Conservation (phyloP, 37 sponge, comb jelly and placozoan genomes). For the Aphrocallistes beatrix region DNA sequence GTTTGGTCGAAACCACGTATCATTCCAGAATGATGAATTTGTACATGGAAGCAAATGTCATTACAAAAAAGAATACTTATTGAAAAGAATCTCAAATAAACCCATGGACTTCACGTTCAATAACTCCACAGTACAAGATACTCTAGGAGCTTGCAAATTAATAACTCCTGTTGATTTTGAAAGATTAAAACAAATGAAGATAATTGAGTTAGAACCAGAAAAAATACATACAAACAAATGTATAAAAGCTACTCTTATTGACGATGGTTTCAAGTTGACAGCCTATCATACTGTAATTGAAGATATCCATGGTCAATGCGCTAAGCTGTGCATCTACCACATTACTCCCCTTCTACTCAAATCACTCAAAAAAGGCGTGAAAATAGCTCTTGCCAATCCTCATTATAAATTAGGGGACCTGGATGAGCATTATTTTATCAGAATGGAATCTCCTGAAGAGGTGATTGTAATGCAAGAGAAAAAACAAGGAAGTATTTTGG, state of each 20-base stretch:
- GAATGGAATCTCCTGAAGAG: not conserved
- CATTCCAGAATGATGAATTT: not conserved
- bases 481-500: not conserved
- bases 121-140: not conserved
- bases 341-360: not conserved
- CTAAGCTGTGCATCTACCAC: constrained; percentile 2
- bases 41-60: not conserved
- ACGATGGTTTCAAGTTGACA: not conserved
- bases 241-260: not conserved
- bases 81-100: not conserved
- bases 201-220: not conserved
- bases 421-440: not conserved
- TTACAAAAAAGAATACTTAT: not conserved
- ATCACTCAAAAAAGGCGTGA: not conserved
- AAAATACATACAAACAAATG: not conserved
- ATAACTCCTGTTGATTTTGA: not conserved
- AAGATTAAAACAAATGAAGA: not conserved
- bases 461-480: not conserved
- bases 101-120: too few relatives aligned
- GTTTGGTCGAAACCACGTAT: too few relatives aligned
- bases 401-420: not conserved
- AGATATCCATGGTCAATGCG: not conserved
- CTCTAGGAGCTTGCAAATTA: not conserved
- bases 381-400: not conserved
- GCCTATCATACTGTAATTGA: not conserved